Evolutionary conservation across 2,797 vertebrate species (phyloP).

Genomic region (Pyrrhura leucotis): DNA sequence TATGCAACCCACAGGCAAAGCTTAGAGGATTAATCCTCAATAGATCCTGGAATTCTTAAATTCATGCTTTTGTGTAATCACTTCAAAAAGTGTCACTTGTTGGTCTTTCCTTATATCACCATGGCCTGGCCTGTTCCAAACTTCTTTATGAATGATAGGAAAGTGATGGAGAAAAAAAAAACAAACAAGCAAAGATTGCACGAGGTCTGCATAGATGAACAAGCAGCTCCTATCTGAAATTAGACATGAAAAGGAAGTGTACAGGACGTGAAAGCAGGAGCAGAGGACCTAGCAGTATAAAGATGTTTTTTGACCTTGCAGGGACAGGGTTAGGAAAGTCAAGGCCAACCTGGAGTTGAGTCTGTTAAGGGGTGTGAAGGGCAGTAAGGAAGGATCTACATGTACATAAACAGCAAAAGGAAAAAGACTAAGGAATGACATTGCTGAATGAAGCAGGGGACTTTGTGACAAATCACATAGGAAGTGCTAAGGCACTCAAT

Average conservation of each 20-base stretch:
- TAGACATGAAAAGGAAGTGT: neutral
- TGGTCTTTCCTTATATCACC: neutral
- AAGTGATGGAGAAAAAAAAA: neutral
- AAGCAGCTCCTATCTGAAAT: neutral
- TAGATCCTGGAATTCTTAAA: neutral
- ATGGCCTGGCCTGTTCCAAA: neutral
- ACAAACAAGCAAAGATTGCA: accelerated
- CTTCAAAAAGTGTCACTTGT: neutral
- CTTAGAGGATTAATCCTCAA: neutral
- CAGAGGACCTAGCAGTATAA: neutral
- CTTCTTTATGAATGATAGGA: neutral
- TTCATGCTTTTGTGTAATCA: neutral
- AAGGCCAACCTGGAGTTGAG: neutral
- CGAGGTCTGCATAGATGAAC: neutral
- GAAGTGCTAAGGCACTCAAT: neutral
- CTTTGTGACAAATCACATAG: neutral
- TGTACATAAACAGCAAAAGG: neutral
- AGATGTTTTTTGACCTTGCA: neutral
- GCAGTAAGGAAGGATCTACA: neutral
- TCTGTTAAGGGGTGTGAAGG: neutral
- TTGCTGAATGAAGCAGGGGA: neutral
- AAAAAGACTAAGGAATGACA: neutral
- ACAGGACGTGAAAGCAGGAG: neutral
- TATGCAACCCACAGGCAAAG: neutral
- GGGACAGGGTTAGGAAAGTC: neutral